Evolutionary conservation across 2,113 vertebrate genomes (phyloP).

Genomic region (Amphiprion percula): DNA sequence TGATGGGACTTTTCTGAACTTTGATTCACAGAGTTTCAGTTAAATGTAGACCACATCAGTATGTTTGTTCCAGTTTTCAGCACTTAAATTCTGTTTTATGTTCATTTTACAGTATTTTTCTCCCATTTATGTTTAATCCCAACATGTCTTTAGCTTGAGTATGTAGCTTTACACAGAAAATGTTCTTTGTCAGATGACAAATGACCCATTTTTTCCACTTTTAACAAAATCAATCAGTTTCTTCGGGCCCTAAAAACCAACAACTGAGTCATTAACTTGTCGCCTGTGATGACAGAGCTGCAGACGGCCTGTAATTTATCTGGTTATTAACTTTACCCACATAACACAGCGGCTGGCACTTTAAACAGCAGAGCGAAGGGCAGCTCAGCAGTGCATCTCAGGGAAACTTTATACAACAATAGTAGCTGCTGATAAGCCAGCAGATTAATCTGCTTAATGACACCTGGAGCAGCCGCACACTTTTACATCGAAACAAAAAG

Average conservation of each 20-base stretch:
- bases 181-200: slow-evolving; percentile 11
- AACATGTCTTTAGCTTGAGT: neutral
- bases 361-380: slow-evolving; percentile 60
- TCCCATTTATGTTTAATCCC: neutral
- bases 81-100: neutral
- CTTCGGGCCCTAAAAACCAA: slow-evolving; percentile 14
- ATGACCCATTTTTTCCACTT: slow-evolving; percentile 14
- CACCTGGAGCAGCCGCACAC: neutral
- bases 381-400: slow-evolving; percentile 50
- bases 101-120: slow-evolving; percentile 3
- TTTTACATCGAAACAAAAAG: slow-evolving; percentile 25
- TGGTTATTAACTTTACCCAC: slow-evolving; percentile 56
- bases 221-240: slow-evolving; percentile 30
- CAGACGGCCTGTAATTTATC: slow-evolving; percentile 54
- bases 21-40: no score
- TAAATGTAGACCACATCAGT: no score
- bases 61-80: no score
- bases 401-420: slow-evolving; percentile 39
- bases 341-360: slow-evolving; percentile 20
- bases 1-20: no score
- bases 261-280: slow-evolving; percentile 49
- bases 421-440: slow-evolving; percentile 54
- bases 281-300: slow-evolving; percentile 36
- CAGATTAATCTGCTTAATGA: slow-evolving; percentile 50
- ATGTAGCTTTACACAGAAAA: neutral